Evolutionary conservation across 2,888 invertebrate species (phyloP).

Genomic region (Scelioninae gen. 1): DNA sequence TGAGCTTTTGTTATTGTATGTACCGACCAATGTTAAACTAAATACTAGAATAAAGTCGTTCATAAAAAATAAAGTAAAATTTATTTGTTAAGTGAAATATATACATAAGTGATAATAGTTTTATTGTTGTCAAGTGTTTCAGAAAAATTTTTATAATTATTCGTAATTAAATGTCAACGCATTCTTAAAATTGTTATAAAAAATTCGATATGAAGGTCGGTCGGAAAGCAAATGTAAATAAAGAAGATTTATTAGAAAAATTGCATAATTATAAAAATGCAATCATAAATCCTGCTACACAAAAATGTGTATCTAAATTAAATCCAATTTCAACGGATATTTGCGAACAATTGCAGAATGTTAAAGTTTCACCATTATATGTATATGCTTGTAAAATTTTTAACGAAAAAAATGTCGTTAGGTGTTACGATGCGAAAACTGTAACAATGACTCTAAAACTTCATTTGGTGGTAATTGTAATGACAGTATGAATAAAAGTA

Average conservation of each 20-base stretch:
- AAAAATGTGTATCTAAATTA: constrained; percentile 5
- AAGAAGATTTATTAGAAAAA: neutral
- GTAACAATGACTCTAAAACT: neutral
- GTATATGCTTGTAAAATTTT: constrained; percentile 12
- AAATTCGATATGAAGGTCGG: constrained; percentile 13
- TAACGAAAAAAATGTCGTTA: neutral
- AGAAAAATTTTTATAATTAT: no score
- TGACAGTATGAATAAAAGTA: neutral
- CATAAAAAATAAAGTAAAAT: no score
- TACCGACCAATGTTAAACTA: no score
- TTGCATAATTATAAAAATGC: neutral
- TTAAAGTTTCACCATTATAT: constrained; percentile 8
- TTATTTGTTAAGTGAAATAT: no score
- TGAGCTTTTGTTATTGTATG: no score
- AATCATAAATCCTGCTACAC: neutral
- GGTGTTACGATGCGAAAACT: no score
- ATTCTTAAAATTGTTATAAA: no score
- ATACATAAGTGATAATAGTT: no score
- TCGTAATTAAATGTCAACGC: no score
- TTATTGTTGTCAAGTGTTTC: no score
- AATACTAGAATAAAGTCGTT: no score
- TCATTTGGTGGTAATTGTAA: neutral
- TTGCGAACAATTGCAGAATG: neutral
- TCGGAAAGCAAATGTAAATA: neutral
- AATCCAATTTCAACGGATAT: constrained; percentile 18